phyloP scores from a whole-genome alignment of 1,140 invertebrate genomes.

The Trichonephila inaurata region DNA sequence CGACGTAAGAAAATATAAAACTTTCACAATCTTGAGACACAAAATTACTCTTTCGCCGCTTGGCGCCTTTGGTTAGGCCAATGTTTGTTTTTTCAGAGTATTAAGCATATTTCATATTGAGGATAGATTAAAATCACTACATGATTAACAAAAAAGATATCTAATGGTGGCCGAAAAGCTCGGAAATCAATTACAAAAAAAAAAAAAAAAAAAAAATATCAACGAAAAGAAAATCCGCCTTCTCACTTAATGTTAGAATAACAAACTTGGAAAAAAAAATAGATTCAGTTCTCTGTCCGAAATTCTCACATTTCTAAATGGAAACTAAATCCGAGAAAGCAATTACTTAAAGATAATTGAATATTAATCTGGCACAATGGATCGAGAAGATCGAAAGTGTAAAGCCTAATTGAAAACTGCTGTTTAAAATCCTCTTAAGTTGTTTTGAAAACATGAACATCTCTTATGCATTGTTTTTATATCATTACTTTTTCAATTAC shows the following conservation, averaged over 20 bases:
- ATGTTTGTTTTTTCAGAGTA: constrained; percentile 25
- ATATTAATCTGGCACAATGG: not conserved
- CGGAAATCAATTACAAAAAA: not conserved
- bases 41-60: not conserved
- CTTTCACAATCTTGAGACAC: not conserved
- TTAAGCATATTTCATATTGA: constrained; percentile 23
- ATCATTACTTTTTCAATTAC: constrained; percentile 11
- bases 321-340: not conserved
- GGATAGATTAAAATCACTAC: constrained; percentile 19
- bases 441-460: not conserved
- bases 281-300: not conserved
- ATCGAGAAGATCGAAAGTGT: not conserved
- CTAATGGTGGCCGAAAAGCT: not conserved
- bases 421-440: not conserved
- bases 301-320: not conserved
- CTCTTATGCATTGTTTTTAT: not conserved
- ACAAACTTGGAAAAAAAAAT: not conserved
- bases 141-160: constrained; percentile 19
- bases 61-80: not conserved
- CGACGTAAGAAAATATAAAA: constrained; percentile 40
- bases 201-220: too few relatives aligned
- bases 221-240: not conserved
- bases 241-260: constrained; percentile 35
- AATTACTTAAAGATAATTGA: constrained; percentile 50
- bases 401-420: constrained; percentile 13